Evolutionary conservation across 1,140 invertebrate species (phyloP).

Genomic region (Anadara kagoshimensis): DNA sequence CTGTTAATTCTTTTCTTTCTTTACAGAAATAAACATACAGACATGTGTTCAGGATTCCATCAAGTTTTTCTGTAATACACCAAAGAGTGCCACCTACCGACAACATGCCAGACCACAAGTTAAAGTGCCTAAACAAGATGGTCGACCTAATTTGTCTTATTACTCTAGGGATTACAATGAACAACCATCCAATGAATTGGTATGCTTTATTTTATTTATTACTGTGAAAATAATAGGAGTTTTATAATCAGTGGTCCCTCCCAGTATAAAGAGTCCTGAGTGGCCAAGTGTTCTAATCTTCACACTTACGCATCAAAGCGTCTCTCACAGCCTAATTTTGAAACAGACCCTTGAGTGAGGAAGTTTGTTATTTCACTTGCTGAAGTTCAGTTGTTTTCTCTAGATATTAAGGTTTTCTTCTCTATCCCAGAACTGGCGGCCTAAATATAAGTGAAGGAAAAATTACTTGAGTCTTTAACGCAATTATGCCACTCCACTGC

Average conservation of each 20-base stretch:
- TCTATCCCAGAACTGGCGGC: no score
- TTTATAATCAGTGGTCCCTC: neutral
- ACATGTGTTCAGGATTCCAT: constrained; percentile 92
- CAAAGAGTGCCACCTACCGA: constrained; percentile 89
- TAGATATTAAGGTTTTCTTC: no score
- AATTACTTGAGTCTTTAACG: no score
- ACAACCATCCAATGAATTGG: constrained; percentile 64
- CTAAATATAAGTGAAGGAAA: no score
- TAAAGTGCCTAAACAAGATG: constrained; percentile 32
- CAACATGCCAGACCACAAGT: constrained; percentile 79
- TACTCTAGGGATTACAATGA: constrained; percentile 71
- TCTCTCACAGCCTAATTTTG: no score
- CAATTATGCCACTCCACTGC: no score
- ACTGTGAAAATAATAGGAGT: neutral
- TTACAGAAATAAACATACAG: constrained; percentile 84
- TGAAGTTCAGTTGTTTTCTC: no score
- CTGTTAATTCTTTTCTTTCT: constrained; percentile 20
- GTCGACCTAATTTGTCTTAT: constrained; percentile 63
- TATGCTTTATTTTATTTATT: constrained; percentile 27
- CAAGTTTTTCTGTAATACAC: constrained; percentile 89
- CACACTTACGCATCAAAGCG: no score
- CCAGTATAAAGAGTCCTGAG: neutral
- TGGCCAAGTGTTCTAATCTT: no score
- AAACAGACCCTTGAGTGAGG: no score
- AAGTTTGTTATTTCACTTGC: no score